Evolutionary conservation across 2,797 vertebrate genomes (phyloP).

Genomic region (Limosa lapponica): DNA sequence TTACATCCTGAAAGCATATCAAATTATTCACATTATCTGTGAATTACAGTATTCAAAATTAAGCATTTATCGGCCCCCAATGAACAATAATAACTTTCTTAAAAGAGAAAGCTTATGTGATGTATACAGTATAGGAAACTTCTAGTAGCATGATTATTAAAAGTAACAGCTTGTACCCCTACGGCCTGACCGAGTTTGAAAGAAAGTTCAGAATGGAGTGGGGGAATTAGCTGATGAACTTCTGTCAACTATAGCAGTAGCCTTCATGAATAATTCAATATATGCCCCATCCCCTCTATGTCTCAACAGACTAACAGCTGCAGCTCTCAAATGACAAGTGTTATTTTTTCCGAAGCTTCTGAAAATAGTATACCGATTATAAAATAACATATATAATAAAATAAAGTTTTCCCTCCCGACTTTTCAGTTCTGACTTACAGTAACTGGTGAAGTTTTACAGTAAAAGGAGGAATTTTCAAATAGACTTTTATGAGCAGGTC

Average conservation of each 20-base stretch:
- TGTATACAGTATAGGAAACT: not conserved
- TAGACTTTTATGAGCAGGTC: not conserved
- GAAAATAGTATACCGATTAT: constrained; percentile 46
- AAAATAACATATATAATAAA: constrained; percentile 47
- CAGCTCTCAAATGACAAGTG: constrained; percentile 58
- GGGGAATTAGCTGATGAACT: constrained; percentile 61
- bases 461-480: not conserved
- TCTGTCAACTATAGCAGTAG: constrained; percentile 47
- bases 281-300: constrained; percentile 25
- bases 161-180: constrained; percentile 18
- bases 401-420: not conserved
- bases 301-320: constrained; percentile 63
- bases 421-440: not conserved
- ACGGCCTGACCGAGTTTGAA: not conserved
- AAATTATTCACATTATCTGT: not conserved
- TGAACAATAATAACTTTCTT: not conserved
- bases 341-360: constrained; percentile 34
- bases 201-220: constrained; percentile 42
- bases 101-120: not conserved
- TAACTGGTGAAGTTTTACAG: not conserved
- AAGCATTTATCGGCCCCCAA: not conserved
- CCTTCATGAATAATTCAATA: constrained; percentile 62
- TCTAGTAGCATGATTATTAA: not conserved
- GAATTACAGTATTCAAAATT: constrained; percentile 4
- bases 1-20: not conserved